A percentile compares a stretch with the other conserved stretches of the same genome.
Conservation (phyloP, 2,113 vertebrate genomes). For the Corvus cornix region DNA sequence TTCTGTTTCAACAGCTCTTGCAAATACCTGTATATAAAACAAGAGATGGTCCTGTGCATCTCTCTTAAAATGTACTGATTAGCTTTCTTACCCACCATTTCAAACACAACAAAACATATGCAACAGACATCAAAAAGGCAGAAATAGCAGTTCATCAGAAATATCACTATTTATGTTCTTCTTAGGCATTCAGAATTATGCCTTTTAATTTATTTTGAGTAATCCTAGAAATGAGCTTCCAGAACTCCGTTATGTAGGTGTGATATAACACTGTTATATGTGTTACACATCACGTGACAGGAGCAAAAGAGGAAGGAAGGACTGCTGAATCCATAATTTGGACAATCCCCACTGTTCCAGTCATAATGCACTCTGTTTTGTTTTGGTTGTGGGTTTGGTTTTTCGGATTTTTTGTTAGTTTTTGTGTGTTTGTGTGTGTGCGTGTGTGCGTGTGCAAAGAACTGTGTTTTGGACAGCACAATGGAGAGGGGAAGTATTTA, state of each 20-base stretch:
- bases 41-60: neutral
- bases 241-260: neutral
- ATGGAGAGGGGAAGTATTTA: neutral
- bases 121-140: neutral
- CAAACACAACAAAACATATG: neutral
- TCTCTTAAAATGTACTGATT: neutral
- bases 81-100: neutral
- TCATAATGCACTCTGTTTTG: neutral
- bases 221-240: neutral
- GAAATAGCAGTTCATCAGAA: neutral
- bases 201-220: neutral
- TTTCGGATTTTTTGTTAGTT: neutral
- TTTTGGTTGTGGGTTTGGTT: neutral
- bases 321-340: neutral
- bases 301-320: neutral
- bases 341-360: neutral
- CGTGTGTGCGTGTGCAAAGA: rapidly evolving
- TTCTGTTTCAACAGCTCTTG: neutral
- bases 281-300: neutral
- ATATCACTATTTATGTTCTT: neutral
- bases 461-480: neutral
- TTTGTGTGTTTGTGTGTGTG: neutral
- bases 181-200: neutral
- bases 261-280: neutral
- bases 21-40: neutral